Base-by-base conservation (phyloP, 1,140 invertebrate species). In the Drosophila nigromelanica region DNA sequence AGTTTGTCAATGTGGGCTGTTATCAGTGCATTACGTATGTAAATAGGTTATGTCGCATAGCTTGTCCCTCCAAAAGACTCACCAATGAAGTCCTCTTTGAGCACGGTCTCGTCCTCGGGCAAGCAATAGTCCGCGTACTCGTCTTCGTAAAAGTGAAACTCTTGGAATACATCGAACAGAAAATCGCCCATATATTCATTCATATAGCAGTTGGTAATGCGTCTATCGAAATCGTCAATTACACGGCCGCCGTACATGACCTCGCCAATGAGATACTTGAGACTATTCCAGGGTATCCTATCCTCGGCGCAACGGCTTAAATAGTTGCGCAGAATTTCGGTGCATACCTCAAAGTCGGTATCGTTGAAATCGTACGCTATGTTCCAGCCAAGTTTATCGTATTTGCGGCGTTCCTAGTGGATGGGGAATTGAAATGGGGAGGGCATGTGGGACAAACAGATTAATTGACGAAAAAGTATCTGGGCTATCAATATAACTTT, bases 161-260 rank as follows among this genome's bases (percentile, higher is more conserved):
- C 95, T 91, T 98, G 96, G 91, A 97, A 98, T 14, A 94, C 95
- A 89, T 98, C 96, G 85, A 98, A 98, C 18, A 98, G 93, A 90
- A 98, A 98, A 81, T 98, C 97, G 0, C 97, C 97, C 94, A 98
- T 96, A 90, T 98, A 98, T 91, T 98, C 97, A 89, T 98, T 94
- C 96, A 98, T 97, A 90, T 98, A 98, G 0, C 95, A 97, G 63
- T 95, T 94, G 1, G 97, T 95, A 5, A 98, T 95, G 66, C 97
- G 94, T 24, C 97, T 94, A 92, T 98, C 97, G 93, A 96, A 98
- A 85, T 96, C 94, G 85, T 98, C 97, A 71, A 98, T 98, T 14
- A 98, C 96, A 71, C 97, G 93, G 21, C 97, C 97, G 14, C 97
- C 97, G 90, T 98, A 98, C 96, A 98, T 98, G 5, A 98, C 96